These are phyloP conservation scores for Formicarius rufipectus DNA, from an alignment of 2,113 vertebrate species.

Conservation along the genomic window DNA sequence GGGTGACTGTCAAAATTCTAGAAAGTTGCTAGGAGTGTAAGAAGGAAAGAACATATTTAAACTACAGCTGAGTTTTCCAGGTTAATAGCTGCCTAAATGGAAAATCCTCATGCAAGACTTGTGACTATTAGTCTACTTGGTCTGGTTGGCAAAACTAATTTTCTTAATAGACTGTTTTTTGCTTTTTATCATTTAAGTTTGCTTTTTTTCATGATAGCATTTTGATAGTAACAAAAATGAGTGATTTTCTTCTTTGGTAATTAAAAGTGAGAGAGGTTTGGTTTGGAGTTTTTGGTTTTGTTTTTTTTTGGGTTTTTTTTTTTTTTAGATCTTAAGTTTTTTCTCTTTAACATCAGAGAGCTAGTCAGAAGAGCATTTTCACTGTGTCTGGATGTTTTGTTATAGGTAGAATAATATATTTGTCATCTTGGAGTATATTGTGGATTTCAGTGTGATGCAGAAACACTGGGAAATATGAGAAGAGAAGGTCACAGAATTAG, in stretches of 20 bases:
- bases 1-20: neutral
- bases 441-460: neutral
- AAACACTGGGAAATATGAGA: neutral
- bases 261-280: neutral
- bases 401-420: neutral
- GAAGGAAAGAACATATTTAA: neutral
- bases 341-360: neutral
- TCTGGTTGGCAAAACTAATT: neutral
- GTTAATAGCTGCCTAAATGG: neutral
- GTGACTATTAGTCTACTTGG: neutral
- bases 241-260: neutral
- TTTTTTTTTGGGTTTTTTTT: neutral
- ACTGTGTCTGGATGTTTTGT: neutral
- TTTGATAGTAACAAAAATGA: neutral
- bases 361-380: neutral
- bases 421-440: constrained; percentile 19
- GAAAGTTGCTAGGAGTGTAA: neutral
- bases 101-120: neutral
- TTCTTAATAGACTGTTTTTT: neutral
- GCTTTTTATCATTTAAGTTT: neutral
- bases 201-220: neutral
- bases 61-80: neutral
- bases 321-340: neutral
- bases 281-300: no score
- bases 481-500: neutral